A percentile compares a stretch with the other conserved stretches of the same genome.
Evolutionary conservation across 2,113 vertebrate genomes (phyloP).

Genomic region (Misgurnus mizolepis): DNA sequence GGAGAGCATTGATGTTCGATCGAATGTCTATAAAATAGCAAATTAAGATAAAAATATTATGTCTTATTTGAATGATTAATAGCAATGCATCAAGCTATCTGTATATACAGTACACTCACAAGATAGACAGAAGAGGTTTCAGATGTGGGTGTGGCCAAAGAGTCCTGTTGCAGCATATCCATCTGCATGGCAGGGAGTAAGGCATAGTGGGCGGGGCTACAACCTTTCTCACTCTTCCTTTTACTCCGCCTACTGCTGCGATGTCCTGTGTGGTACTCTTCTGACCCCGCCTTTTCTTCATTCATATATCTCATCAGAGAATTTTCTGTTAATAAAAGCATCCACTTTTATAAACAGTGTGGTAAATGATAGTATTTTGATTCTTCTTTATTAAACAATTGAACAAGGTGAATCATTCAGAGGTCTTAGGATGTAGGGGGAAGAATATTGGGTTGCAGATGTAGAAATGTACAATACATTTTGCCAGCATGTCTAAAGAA

Average conservation of each 20-base stretch:
- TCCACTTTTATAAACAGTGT: background rate
- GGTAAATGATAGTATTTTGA: background rate
- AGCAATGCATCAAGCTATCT: no score
- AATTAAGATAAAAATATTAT: background rate
- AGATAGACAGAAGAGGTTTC: constrained; percentile 90
- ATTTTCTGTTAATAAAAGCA: constrained; percentile 78
- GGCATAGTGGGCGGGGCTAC: constrained; percentile 90
- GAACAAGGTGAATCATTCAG: constrained; percentile 21
- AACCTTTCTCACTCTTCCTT: constrained; percentile 88
- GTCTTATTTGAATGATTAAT: background rate
- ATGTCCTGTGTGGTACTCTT: constrained; percentile 86
- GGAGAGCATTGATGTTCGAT: constrained; percentile 90
- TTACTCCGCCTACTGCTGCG: constrained; percentile 89
- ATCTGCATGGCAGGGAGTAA: constrained; percentile 91
- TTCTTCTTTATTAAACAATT: constrained; percentile 1
- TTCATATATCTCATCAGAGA: constrained; percentile 92
- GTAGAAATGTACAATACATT: constrained; percentile 21
- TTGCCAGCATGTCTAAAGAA: constrained; percentile 35
- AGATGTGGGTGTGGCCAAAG: constrained; percentile 89
- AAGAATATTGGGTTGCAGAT: constrained; percentile 24
- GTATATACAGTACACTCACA: constrained; percentile 76
- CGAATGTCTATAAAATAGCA: constrained; percentile 85
- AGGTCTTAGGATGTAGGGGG: constrained; percentile 8
- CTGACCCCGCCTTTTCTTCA: constrained; percentile 88
- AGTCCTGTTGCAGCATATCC: constrained; percentile 88